Evolutionary conservation across 2,888 invertebrate genomes (phyloP).

Genomic region (Sarcophaga subvicina): DNA sequence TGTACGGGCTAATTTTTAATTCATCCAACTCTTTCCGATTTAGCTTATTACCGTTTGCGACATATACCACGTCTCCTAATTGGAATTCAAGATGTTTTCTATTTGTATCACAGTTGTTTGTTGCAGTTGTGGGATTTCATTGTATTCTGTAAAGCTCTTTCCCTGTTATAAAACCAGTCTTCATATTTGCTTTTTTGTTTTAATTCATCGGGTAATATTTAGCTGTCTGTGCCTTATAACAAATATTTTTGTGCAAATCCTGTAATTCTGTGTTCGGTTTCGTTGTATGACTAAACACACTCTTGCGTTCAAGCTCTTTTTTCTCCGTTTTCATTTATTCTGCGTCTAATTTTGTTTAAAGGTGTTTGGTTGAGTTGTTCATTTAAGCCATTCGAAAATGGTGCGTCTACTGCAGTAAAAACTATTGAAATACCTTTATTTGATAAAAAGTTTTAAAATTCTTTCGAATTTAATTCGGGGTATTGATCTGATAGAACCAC

Average conservation of each 20-base stretch:
- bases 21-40: slow-evolving; percentile 66
- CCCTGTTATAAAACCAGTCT: slow-evolving; percentile 46
- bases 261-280: slow-evolving; percentile 56
- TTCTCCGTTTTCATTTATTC: not conserved
- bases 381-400: slow-evolving; percentile 9
- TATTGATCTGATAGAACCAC: no score
- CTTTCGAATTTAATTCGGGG: no score
- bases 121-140: not conserved
- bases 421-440: no score
- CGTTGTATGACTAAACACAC: slow-evolving; percentile 52
- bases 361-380: slow-evolving; percentile 32
- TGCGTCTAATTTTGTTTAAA: no score
- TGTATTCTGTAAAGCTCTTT: slow-evolving; percentile 17
- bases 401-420: no score
- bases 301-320: slow-evolving; percentile 62
- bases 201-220: slow-evolving; percentile 56
- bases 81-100: no score
- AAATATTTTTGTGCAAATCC: slow-evolving; percentile 56
- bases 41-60: slow-evolving; percentile 61
- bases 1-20: slow-evolving; percentile 27
- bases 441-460: no score
- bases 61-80: slow-evolving; percentile 58
- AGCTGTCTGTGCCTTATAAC: slow-evolving; percentile 45
- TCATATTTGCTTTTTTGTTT: slow-evolving; percentile 29
- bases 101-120: no score